A percentile compares a stretch with the other conserved stretches of the same genome.
Conservation (phyloP, 2,888 invertebrate genomes). For the Caenorhabditis afra region DNA sequence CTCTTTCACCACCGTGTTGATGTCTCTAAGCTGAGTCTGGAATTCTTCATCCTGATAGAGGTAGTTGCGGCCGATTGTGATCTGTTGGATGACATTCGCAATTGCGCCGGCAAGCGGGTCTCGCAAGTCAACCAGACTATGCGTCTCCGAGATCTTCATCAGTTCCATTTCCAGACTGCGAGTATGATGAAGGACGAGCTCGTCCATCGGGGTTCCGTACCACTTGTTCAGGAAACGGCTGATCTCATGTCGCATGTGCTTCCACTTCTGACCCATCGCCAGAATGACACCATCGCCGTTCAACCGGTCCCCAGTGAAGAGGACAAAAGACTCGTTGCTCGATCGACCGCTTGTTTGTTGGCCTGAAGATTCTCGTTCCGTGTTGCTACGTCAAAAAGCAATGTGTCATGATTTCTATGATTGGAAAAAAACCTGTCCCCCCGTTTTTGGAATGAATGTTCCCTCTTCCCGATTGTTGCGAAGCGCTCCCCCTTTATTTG, state of each 20-base stretch:
- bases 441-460: background rate
- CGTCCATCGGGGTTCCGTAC: slow-evolving; percentile 60
- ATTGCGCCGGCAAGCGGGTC: slow-evolving; percentile 72
- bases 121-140: slow-evolving; percentile 66
- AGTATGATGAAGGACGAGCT: slow-evolving; percentile 58
- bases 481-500: slow-evolving; percentile 11
- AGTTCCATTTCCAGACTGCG: slow-evolving; percentile 41
- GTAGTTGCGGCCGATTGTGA: slow-evolving; percentile 77
- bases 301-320: slow-evolving; percentile 72
- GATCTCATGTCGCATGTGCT: slow-evolving; percentile 58
- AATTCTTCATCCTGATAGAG: slow-evolving; percentile 74
- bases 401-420: background rate
- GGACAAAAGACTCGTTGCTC: slow-evolving; percentile 67
- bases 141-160: slow-evolving; percentile 32
- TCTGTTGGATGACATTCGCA: slow-evolving; percentile 79
- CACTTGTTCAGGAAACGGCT: slow-evolving; percentile 43
- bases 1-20: slow-evolving; percentile 66
- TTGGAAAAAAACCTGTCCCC: slow-evolving; percentile 1
- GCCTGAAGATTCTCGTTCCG: slow-evolving; percentile 25
- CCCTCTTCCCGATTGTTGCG: background rate
- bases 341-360: slow-evolving; percentile 68
- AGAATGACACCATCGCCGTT: slow-evolving; percentile 78
- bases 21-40: slow-evolving; percentile 50
- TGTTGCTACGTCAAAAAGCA: background rate
- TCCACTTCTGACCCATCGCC: slow-evolving; percentile 71